Conservation (phyloP, 1,140 invertebrate species). For the Sycophila sp. region DNA sequence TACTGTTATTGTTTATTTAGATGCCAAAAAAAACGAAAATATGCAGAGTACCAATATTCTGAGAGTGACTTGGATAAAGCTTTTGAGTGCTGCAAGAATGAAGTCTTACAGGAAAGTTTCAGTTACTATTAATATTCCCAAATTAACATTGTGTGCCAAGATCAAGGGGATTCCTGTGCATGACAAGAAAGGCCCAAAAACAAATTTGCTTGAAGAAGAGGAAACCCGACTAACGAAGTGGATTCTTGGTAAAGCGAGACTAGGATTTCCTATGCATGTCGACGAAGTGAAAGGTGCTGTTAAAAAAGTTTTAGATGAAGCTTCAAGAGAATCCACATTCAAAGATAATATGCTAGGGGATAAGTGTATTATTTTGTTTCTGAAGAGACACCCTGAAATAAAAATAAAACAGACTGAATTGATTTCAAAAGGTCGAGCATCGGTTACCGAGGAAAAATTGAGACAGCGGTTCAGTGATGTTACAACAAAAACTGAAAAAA, state of each 20-base stretch:
- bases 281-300: neutral
- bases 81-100: neutral
- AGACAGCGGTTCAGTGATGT: constrained; percentile 47
- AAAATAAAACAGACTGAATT: constrained; percentile 38
- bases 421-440: constrained; percentile 41
- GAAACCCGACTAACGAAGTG: neutral
- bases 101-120: neutral
- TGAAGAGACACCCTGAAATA: constrained; percentile 47
- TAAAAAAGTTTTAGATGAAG: neutral
- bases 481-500: too few species aligned
- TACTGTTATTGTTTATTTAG: neutral
- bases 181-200: neutral
- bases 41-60: neutral
- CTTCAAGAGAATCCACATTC: constrained; percentile 26
- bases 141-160: neutral
- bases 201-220: neutral
- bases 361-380: constrained; percentile 46
- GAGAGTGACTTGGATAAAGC: neutral
- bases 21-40: neutral
- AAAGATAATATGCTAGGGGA: constrained; percentile 42
- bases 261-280: neutral
- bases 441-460: constrained; percentile 42
- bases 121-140: neutral
- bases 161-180: neutral
- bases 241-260: neutral